phyloP scores from a whole-genome alignment of 2,888 invertebrate genomes.

The Thyatira batis region DNA sequence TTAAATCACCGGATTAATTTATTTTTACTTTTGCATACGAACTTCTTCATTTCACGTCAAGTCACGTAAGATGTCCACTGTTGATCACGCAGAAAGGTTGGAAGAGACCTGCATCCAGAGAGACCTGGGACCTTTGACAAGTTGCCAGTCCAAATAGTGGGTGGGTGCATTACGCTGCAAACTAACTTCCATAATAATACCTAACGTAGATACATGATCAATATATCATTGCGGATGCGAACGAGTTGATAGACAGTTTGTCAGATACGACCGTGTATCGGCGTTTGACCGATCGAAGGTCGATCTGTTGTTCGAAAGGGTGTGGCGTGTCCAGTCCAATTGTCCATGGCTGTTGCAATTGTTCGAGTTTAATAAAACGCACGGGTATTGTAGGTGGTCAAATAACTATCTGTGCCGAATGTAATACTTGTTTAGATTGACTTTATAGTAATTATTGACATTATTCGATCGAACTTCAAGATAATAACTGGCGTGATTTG shows the following conservation, averaged over 20 bases:
- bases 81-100: too few species aligned
- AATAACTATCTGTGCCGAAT: conserved; percentile 26
- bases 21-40: too few species aligned
- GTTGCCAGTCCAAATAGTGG: too few species aligned
- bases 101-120: too few species aligned
- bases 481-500: not conserved
- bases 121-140: too few species aligned
- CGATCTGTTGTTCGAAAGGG: conserved; percentile 48
- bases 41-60: too few species aligned
- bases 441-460: not conserved
- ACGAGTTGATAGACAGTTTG: not conserved
- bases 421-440: conserved; percentile 17
- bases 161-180: too few species aligned
- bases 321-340: conserved; percentile 38
- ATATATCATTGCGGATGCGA: conserved; percentile 5
- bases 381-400: conserved; percentile 26
- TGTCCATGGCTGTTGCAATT: conserved; percentile 31
- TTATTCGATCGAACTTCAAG: not conserved
- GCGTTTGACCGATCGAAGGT: conserved; percentile 19
- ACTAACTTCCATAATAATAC: too few species aligned
- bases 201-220: not conserved
- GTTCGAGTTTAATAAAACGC: conserved; percentile 22
- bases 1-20: too few species aligned
- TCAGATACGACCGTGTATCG: not conserved
- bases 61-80: too few species aligned